These are phyloP conservation scores for Lutraria lutraria DNA, from an alignment of 2,888 invertebrate genomes.

Conservation along the genomic window DNA sequence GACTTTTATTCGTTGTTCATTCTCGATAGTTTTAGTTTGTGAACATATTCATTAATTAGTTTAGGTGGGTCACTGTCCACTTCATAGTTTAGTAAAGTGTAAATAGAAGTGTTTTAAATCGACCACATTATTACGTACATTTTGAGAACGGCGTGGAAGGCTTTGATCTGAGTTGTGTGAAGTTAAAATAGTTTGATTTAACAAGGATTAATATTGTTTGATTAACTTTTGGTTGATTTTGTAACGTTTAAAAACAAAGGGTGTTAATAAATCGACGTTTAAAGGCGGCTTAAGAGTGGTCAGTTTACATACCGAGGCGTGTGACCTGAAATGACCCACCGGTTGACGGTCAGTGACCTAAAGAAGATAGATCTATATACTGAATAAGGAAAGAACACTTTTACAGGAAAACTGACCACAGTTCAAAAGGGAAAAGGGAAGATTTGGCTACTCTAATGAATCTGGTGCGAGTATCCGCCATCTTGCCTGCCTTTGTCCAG, in stretches of 20 bases:
- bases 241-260: slow-evolving; percentile 28
- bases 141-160: slow-evolving; percentile 34
- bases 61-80: slow-evolving; percentile 65
- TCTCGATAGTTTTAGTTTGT: slow-evolving; percentile 29
- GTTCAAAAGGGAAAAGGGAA: slow-evolving; percentile 35
- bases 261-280: slow-evolving; percentile 19
- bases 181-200: slow-evolving; percentile 18
- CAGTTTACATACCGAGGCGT: slow-evolving; percentile 55
- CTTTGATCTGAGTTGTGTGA: slow-evolving; percentile 32
- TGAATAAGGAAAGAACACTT: slow-evolving; percentile 47
- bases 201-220: slow-evolving; percentile 19
- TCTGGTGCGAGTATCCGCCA: slow-evolving; percentile 66
- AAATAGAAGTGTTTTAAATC: slow-evolving; percentile 59
- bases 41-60: slow-evolving; percentile 53
- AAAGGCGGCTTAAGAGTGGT: slow-evolving; percentile 55
- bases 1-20: slow-evolving; percentile 44
- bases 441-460: slow-evolving; percentile 66
- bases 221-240: slow-evolving; percentile 16
- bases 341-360: slow-evolving; percentile 64
- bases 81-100: slow-evolving; percentile 51
- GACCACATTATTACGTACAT: slow-evolving; percentile 34
- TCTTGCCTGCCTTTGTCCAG: slow-evolving; percentile 72
- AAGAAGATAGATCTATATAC: slow-evolving; percentile 49
- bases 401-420: slow-evolving; percentile 58
- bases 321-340: slow-evolving; percentile 64